Percentiles rank a stretch among this genome's conserved stretches.
Conservation (phyloP, 2,113 vertebrate genomes). For the Gallinago jamesoni region DNA sequence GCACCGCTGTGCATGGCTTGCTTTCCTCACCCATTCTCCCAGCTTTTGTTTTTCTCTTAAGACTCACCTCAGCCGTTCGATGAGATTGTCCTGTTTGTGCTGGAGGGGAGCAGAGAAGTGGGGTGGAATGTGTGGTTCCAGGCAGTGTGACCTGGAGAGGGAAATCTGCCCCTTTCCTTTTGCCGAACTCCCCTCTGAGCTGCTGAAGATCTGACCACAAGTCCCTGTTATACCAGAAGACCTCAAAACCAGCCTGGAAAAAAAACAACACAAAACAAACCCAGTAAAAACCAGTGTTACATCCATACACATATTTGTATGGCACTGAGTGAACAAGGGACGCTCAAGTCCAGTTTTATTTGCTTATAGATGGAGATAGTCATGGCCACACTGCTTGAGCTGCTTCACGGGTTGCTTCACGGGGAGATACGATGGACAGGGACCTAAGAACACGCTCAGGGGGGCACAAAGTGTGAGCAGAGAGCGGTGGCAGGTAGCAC, state of each 20-base stretch:
- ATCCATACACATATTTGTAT: background rate
- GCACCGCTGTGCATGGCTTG: accelerated
- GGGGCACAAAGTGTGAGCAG: accelerated
- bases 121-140: background rate
- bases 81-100: background rate
- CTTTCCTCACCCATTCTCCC: background rate
- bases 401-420: background rate
- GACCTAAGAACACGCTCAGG: background rate
- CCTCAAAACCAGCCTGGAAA: background rate
- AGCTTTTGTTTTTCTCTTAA: background rate
- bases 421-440: accelerated
- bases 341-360: background rate
- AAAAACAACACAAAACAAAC: background rate
- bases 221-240: background rate
- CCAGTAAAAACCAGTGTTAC: background rate
- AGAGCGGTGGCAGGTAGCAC: accelerated
- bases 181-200: background rate
- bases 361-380: background rate
- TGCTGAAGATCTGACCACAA: background rate
- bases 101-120: background rate
- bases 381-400: background rate
- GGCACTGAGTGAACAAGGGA: background rate
- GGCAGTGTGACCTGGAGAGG: background rate
- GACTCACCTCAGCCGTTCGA: background rate
- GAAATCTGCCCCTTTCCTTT: background rate